A percentile compares a stretch with the other conserved stretches of the same genome.
phyloP scores from a whole-genome alignment of 2,888 invertebrate genomes.

The Thecocarcelia acutangulata region DNA sequence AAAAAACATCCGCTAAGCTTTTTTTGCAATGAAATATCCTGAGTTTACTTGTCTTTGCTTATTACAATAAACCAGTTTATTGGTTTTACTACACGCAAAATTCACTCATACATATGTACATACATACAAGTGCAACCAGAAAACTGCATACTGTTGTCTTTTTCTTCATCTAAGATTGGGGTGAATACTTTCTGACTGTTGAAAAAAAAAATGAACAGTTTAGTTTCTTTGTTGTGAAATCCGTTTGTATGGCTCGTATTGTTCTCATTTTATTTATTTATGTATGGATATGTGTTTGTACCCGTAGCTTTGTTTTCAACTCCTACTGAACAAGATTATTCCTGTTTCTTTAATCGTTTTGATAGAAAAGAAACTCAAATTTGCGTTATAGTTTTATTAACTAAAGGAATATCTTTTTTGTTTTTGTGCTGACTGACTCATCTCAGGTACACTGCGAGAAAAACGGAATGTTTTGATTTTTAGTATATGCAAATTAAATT shows the following conservation, averaged over 20 bases:
- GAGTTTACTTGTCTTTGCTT: constrained; percentile 37
- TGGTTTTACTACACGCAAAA: neutral
- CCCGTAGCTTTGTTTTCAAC: constrained; percentile 33
- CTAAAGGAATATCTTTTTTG: neutral
- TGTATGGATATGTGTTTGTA: no score
- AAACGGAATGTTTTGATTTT: neutral
- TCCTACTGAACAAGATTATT: constrained; percentile 56
- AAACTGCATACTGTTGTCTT: constrained; percentile 2
- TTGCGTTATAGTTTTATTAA: neutral
- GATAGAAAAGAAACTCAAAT: constrained; percentile 10
- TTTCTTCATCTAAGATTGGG: constrained; percentile 12
- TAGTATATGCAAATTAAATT: no score
- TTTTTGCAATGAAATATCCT: constrained; percentile 60
- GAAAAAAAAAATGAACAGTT: constrained; percentile 21
- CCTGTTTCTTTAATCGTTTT: constrained; percentile 36
- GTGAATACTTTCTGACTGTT: constrained; percentile 12
- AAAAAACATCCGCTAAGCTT: constrained; percentile 59
- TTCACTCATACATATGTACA: no score
- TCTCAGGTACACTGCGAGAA: constrained; percentile 12
- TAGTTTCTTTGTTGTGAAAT: constrained; percentile 52
- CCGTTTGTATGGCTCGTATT: constrained; percentile 11
- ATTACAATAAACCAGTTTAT: constrained; percentile 59
- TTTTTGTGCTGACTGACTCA: constrained; percentile 27
- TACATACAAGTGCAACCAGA: no score
- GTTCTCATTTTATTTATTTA: constrained; percentile 26